These are phyloP conservation scores for Amblyjoppa fuscipennis DNA, from an alignment of 2,888 invertebrate genomes.

Conservation along the genomic window DNA sequence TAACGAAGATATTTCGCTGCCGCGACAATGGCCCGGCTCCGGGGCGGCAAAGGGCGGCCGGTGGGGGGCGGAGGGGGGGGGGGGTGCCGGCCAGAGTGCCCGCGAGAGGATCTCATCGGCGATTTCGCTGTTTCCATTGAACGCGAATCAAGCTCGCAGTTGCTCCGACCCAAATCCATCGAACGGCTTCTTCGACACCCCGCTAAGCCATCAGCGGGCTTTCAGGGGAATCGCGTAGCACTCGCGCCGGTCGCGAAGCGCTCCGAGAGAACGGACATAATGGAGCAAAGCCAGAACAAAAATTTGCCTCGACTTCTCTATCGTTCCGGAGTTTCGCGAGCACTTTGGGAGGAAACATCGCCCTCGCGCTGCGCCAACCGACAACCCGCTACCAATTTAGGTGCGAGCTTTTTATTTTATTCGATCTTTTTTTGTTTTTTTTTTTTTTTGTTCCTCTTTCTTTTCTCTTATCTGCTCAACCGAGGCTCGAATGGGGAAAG, in stretches of 20 bases:
- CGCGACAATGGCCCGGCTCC: conserved; percentile 56
- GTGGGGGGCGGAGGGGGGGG: too few relatives aligned
- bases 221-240: conserved; percentile 53
- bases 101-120: conserved; percentile 71
- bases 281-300: conserved; percentile 58
- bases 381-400: conserved; percentile 47
- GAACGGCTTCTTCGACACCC: conserved; percentile 74
- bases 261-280: conserved; percentile 54
- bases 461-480: conserved; percentile 3
- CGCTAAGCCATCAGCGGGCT: conserved; percentile 64
- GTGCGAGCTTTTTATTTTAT: conserved; percentile 13
- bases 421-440: not conserved
- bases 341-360: conserved; percentile 21
- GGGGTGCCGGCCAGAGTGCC: conserved; percentile 44
- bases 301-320: conserved; percentile 45
- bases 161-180: conserved; percentile 73
- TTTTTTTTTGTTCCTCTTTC: conserved; percentile 18
- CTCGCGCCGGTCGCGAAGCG: too few relatives aligned
- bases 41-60: conserved; percentile 1
- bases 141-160: conserved; percentile 25
- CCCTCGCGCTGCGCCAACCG: not conserved
- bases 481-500: not conserved
- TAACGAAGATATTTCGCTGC: conserved; percentile 66
- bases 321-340: conserved; percentile 10
- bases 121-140: conserved; percentile 71